Percentiles rank a stretch among this genome's conserved stretches.
Evolutionary conservation across 2,888 invertebrate species (phyloP).

Genomic region (Aleiodes alternator): DNA sequence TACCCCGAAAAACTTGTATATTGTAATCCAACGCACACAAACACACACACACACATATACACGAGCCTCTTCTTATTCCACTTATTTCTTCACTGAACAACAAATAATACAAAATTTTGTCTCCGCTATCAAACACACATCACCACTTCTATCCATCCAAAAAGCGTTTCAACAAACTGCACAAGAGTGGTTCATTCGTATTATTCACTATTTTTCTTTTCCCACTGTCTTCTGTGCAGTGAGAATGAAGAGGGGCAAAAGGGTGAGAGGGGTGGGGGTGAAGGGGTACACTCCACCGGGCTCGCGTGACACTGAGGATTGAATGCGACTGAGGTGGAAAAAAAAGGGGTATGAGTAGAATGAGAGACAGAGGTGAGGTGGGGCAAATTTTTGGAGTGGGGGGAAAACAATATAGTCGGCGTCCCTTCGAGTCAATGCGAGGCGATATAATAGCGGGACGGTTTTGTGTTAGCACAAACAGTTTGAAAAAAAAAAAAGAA

Average conservation of each 20-base stretch:
- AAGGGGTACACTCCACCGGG: conserved; percentile 21
- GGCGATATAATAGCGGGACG: not conserved
- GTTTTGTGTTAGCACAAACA: conserved; percentile 16
- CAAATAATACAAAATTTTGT: conserved; percentile 9
- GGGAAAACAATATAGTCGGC: conserved; percentile 30
- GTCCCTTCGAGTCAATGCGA: conserved; percentile 17
- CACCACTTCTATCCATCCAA: not conserved
- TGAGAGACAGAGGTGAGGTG: not conserved
- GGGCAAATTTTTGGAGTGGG: not conserved
- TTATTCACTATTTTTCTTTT: not conserved
- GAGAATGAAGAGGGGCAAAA: not conserved
- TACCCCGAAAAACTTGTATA: too few species aligned
- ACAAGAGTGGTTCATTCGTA: not conserved
- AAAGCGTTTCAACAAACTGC: not conserved
- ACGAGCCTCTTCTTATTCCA: not conserved
- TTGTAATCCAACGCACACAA: not conserved
- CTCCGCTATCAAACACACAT: not conserved
- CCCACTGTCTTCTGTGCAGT: not conserved
- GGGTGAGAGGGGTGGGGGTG: too few species aligned
- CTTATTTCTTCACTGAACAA: conserved; percentile 3
- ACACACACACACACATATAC: not conserved
- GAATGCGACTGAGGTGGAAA: not conserved
- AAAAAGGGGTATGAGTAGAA: not conserved
- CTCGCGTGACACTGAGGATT: conserved; percentile 20
- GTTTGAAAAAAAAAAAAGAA: not conserved